A percentile compares a stretch with the other conserved stretches of the same genome.
Conservation (phyloP, 2,797 vertebrate species). For the Rhinogobio ventralis region DNA sequence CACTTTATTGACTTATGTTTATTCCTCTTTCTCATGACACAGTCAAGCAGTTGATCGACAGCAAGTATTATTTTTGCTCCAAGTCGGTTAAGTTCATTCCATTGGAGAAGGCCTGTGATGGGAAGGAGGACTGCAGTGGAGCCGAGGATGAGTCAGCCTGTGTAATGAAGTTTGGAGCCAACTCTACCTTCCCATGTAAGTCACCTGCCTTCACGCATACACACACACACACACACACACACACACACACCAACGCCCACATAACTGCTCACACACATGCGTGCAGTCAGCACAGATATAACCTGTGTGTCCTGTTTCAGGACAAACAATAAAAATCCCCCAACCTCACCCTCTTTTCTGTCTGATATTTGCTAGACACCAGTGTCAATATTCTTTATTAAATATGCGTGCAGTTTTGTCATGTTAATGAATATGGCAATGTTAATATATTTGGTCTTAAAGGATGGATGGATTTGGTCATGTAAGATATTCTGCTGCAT, state of each 20-base stretch:
- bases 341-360: background rate
- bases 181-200: slow-evolving; percentile 77
- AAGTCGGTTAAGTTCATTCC: slow-evolving; percentile 83
- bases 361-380: background rate
- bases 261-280: background rate
- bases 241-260: background rate
- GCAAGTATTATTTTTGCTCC: slow-evolving; percentile 87
- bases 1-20: background rate
- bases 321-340: background rate
- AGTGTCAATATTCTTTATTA: background rate
- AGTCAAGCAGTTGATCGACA: slow-evolving; percentile 86
- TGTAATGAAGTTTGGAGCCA: slow-evolving; percentile 65
- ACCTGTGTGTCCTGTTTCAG: slow-evolving; percentile 23
- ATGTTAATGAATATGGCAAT: too few relatives aligned
- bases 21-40: background rate
- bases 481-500: background rate
- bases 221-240: background rate
- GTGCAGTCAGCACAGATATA: background rate
- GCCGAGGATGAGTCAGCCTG: slow-evolving; percentile 88
- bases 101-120: slow-evolving; percentile 79
- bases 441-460: background rate
- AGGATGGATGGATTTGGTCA: background rate
- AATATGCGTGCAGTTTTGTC: too few relatives aligned
- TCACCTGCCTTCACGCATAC: background rate
- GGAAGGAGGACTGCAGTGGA: slow-evolving; percentile 78